Evolutionary conservation across 2,113 vertebrate species (phyloP).

Genomic region (Paradoxurus hermaphroditus): DNA sequence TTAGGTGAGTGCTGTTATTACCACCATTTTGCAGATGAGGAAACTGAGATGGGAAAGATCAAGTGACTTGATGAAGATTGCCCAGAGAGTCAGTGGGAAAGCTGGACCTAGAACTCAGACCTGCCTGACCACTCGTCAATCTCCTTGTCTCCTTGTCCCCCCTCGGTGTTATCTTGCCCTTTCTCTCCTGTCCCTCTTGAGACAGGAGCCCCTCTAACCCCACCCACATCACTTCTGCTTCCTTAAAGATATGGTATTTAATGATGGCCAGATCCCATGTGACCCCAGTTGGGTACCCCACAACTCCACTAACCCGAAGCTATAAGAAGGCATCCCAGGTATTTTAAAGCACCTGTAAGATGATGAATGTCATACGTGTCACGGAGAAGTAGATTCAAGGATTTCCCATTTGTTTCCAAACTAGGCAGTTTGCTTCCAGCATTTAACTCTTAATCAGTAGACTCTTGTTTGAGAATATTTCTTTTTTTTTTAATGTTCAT

Average conservation of each 20-base stretch:
- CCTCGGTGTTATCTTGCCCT: accelerated
- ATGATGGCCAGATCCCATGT: not conserved
- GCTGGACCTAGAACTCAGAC: not conserved
- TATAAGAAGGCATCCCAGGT: not conserved
- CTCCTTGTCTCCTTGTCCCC: no score
- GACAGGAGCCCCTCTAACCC: not conserved
- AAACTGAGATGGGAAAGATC: not conserved
- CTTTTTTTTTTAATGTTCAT: not conserved
- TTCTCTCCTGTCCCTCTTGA: not conserved
- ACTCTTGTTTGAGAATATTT: not conserved
- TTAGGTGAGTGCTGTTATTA: not conserved
- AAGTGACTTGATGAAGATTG: not conserved
- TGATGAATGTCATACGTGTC: not conserved
- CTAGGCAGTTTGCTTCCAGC: not conserved
- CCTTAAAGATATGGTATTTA: not conserved
- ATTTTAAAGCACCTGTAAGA: not conserved
- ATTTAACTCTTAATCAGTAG: not conserved
- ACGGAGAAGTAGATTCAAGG: not conserved
- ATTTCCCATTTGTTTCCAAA: not conserved
- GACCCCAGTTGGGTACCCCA: not conserved
- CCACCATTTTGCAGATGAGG: not conserved
- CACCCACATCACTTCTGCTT: not conserved
- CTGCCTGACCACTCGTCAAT: accelerated
- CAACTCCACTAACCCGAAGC: not conserved
- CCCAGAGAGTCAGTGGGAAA: not conserved